Evolutionary conservation across 2,888 invertebrate genomes (phyloP).

Genomic region (Hemicrepidius hirtus): DNA sequence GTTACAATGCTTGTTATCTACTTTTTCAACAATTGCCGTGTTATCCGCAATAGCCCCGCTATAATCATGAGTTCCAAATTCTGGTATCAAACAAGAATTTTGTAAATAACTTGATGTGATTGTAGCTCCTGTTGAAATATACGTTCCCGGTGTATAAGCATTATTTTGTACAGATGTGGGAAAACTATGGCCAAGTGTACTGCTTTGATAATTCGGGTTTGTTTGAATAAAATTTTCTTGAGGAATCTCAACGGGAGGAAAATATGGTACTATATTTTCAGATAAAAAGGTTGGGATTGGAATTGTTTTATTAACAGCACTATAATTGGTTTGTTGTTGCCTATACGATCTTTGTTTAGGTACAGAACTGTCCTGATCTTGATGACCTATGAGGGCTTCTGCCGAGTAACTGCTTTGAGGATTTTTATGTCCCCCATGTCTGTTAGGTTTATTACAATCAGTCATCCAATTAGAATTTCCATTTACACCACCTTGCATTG

Average conservation of each 20-base stretch:
- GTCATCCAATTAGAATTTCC: conserved; percentile 51
- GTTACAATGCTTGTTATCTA: conserved; percentile 42
- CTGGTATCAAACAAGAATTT: conserved; percentile 64
- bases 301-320: conserved; percentile 59
- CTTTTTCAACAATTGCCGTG: conserved; percentile 11
- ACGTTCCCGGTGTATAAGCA: conserved; percentile 40
- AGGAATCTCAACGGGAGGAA: conserved; percentile 67
- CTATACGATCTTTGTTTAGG: conserved; percentile 46
- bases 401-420: conserved; percentile 69
- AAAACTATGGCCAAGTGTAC: conserved; percentile 63
- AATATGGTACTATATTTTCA: conserved; percentile 69
- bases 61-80: conserved; percentile 61
- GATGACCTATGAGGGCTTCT: conserved; percentile 69
- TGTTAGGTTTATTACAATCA: conserved; percentile 55
- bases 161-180: conserved; percentile 54
- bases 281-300: conserved; percentile 65
- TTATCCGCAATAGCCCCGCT: conserved; percentile 37
- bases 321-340: conserved; percentile 58
- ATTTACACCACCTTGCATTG: conserved; percentile 35
- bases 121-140: conserved; percentile 55
- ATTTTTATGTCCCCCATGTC: conserved; percentile 59
- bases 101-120: conserved; percentile 65
- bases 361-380: conserved; percentile 55
- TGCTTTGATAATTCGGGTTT: conserved; percentile 66
- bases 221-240: conserved; percentile 66